These are phyloP conservation scores for Pachliopta kotzebuea DNA, from an alignment of 2,888 invertebrate genomes.

Conservation along the genomic window DNA sequence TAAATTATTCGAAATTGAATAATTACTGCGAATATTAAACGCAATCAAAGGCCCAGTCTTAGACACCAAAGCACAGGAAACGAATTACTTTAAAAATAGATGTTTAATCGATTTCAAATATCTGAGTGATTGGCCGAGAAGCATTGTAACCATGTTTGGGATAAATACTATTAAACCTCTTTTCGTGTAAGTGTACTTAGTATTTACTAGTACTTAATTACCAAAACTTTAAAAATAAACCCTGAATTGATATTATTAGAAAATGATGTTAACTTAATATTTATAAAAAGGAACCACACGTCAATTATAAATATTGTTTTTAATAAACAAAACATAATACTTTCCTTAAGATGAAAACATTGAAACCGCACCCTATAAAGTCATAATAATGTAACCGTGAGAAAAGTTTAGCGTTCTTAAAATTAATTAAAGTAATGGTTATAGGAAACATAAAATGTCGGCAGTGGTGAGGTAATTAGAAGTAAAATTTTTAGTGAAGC, in stretches of 20 bases:
- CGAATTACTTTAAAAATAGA: background rate
- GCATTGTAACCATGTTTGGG: too few relatives aligned
- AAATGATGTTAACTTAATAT: background rate
- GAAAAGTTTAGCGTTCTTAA: conserved; percentile 63
- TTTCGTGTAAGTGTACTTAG: too few relatives aligned
- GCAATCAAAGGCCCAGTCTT: background rate
- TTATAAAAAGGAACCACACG: background rate
- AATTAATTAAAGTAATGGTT: conserved; percentile 74
- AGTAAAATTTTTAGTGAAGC: conserved; percentile 60
- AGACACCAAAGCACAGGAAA: background rate
- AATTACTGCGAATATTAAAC: background rate
- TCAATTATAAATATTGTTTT: background rate
- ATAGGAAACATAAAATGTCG: conserved; percentile 72
- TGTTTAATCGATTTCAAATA: background rate
- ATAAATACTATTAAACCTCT: too few relatives aligned
- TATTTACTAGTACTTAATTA: too few relatives aligned
- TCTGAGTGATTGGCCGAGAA: too few relatives aligned
- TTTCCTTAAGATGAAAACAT: conserved; percentile 19
- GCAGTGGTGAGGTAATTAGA: conserved; percentile 67
- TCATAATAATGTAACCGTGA: conserved; percentile 48
- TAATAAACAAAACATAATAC: conserved; percentile 4
- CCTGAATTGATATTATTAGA: background rate
- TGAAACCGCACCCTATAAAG: conserved; percentile 17
- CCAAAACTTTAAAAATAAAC: too few relatives aligned
- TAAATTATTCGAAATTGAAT: background rate